Base-by-base conservation (phyloP, 2,888 invertebrate species). In the Silvanus unidentatus region DNA sequence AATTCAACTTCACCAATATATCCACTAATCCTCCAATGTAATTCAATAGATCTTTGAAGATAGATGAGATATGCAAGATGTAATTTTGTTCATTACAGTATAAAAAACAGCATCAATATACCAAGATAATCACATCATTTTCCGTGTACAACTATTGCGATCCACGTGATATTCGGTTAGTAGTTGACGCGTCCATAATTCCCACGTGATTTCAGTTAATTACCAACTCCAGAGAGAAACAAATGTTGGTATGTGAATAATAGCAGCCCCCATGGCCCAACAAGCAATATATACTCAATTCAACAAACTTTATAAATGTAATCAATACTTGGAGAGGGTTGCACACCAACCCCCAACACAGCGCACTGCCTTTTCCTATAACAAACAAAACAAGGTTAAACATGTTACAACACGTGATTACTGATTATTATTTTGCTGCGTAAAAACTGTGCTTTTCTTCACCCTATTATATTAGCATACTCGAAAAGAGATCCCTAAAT, bases 191-290 rank as follows among this genome's bases (percentile, higher is more conserved):
- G 57, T 59, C 57, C 54, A 57, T 53, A 57, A 59, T 54, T 60
- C 62, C 62, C 64, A 64, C 64, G 63, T 64, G 64, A 63, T 55
- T 58, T 44, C 47, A 57, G 61, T 62, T 64, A 63, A 64, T 64
- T 62, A 64, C 57, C 54, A 55, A 58, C 48, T 57, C 53, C 49
- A 55, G 48, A 54, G 51, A 52, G 49, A 55, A 54, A 57, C 51
- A 48, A 50, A 52, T 44, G 38, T 39, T 14, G n/a, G 11, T 32
- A 32, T 32, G 32, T 12, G 11, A 12, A n/a, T 32, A n/a, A 32
- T 12, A n/a, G 13, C 32, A n/a, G 32, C 32, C 32, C 11, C 32
- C n/a, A 12, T 12, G 11, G 32, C 32, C 32, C n/a, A n/a, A 12
- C 32, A 12, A 37, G n/a, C 37, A 10, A 9, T 13, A 13, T 37